phyloP scores from a whole-genome alignment of 2,797 vertebrate species.

The Balearica regulorum region DNA sequence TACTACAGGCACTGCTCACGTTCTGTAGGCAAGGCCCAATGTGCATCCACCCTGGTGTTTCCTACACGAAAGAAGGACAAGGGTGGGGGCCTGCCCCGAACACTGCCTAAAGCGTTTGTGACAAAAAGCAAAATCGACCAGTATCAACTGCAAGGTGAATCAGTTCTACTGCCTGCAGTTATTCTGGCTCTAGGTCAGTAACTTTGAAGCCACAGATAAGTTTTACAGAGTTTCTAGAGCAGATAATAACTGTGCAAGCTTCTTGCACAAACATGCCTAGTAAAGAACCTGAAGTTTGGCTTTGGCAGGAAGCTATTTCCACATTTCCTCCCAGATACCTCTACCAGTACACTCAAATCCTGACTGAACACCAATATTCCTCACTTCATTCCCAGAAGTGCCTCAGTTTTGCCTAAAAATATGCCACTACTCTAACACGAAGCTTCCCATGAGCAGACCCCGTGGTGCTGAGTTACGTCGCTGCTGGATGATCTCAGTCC shows the following conservation, averaged over 20 bases:
- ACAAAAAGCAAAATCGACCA: no score
- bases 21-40: not conserved
- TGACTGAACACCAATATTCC: not conserved
- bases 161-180: not conserved
- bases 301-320: not conserved
- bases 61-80: not conserved
- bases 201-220: no score
- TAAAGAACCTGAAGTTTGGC: not conserved
- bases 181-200: not conserved
- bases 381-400: not conserved
- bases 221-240: not conserved
- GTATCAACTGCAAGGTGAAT: no score
- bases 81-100: not conserved
- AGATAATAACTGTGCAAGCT: not conserved
- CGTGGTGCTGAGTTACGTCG: fast-evolving
- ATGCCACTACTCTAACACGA: fast-evolving
- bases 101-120: not conserved
- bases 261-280: not conserved
- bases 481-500: not conserved
- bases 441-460: not conserved
- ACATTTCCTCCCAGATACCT: not conserved
- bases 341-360: not conserved
- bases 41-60: fast-evolving
- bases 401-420: not conserved
- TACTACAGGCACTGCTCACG: fast-evolving